Evolutionary conservation across 2,888 invertebrate species (phyloP).

Genomic region (Pterostichus madidus): DNA sequence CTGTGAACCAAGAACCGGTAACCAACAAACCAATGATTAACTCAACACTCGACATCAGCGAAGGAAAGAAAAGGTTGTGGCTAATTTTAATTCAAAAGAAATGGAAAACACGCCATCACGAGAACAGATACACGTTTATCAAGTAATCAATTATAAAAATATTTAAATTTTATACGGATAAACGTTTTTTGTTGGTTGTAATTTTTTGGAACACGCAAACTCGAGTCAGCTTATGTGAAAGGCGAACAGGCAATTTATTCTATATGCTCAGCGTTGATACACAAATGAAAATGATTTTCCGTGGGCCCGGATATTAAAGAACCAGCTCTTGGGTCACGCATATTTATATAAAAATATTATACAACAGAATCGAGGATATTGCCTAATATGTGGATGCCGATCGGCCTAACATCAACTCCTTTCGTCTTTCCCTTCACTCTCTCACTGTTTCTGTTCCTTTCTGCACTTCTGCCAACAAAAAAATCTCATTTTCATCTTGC

Average conservation of each 20-base stretch:
- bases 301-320: conserved; percentile 61
- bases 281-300: conserved; percentile 65
- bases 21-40: conserved; percentile 40
- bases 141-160: conserved; percentile 62
- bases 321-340: conserved; percentile 54
- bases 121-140: conserved; percentile 62
- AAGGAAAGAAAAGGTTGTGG: conserved; percentile 35
- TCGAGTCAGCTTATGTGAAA: conserved; percentile 41
- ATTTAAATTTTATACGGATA: conserved; percentile 61
- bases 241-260: conserved; percentile 61
- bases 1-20: neutral
- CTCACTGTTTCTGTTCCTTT: neutral
- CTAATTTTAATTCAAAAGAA: conserved; percentile 45
- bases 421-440: neutral
- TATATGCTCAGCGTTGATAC: conserved; percentile 54
- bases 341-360: conserved; percentile 59
- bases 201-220: conserved; percentile 59
- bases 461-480: conserved; percentile 8
- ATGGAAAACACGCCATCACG: conserved; percentile 48
- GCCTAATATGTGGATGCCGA: conserved; percentile 52
- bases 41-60: conserved; percentile 42
- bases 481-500: conserved; percentile 46
- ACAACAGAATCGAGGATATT: conserved; percentile 50
- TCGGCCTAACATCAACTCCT: neutral
- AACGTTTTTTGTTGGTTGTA: conserved; percentile 57